Evolutionary conservation across 2,113 vertebrate species (phyloP).

Genomic region (Thalassoma bifasciatum): DNA sequence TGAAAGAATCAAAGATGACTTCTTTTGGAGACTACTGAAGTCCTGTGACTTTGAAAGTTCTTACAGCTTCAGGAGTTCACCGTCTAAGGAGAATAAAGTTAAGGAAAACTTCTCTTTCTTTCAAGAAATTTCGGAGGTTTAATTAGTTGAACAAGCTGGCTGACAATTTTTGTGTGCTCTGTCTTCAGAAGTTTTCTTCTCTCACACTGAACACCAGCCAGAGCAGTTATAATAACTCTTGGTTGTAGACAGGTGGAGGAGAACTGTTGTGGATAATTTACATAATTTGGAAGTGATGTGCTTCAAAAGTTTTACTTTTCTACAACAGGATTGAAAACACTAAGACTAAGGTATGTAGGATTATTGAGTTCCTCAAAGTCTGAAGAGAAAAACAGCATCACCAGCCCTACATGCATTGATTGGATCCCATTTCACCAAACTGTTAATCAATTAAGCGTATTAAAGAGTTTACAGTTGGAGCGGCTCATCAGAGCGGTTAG

Average conservation of each 20-base stretch:
- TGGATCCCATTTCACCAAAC: slow-evolving; percentile 60
- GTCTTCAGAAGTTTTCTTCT: slow-evolving; percentile 30
- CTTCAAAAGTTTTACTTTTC: slow-evolving; percentile 16
- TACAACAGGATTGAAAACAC: not conserved
- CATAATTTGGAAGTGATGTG: slow-evolving; percentile 3
- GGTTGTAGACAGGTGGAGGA: slow-evolving; percentile 13
- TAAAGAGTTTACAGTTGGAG: slow-evolving; percentile 64
- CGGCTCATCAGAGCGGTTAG: slow-evolving; percentile 68
- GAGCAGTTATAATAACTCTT: slow-evolving; percentile 45
- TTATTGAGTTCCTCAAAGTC: slow-evolving; percentile 22
- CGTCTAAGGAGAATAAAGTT: slow-evolving; percentile 17
- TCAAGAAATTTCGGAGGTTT: slow-evolving; percentile 27
- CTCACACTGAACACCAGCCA: slow-evolving; percentile 32
- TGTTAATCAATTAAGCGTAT: slow-evolving; percentile 76
- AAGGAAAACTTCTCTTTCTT: slow-evolving; percentile 9
- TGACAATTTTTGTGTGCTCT: slow-evolving; percentile 28
- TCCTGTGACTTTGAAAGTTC: slow-evolving; percentile 8
- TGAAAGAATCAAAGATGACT: slow-evolving; percentile 27
- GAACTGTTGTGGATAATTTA: not conserved
- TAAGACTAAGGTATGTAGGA: not conserved
- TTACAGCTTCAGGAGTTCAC: slow-evolving; percentile 9
- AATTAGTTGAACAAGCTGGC: slow-evolving; percentile 33
- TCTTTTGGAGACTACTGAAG: not conserved
- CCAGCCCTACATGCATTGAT: slow-evolving; percentile 36
- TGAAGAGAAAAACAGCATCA: slow-evolving; percentile 25